Evolutionary conservation across 2,888 invertebrate genomes (phyloP), one percentile per base, ranked within the genome.

Genomic region (Callimorpha dominula): DNA sequence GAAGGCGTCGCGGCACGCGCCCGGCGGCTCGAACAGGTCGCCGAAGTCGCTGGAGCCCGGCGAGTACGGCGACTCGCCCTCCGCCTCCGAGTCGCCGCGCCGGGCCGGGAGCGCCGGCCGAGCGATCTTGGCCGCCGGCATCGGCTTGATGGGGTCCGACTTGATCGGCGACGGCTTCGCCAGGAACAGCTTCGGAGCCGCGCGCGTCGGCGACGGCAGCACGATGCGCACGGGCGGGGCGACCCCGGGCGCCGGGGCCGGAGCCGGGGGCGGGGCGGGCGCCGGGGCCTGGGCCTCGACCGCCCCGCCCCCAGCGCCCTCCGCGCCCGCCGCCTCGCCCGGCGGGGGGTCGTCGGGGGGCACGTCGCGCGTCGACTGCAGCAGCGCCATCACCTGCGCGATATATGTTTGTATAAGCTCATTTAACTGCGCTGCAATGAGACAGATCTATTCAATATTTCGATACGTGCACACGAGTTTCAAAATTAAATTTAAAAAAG

Each of bases 31-130:
- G 93, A 98, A 98, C 79, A 98, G 96, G 90, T 98, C 98, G 85
- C 98, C 98, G 89, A 98, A 98, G 91, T 98, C 97, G 85, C 97
- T 97, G n/a, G 98, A 98, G 65, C 98, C 98, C 0, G 98, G 98
- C 68, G 98, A 98, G 94, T 98, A 98, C 0, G 98, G 99, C 42
- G 98, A 98, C 66, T 91, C 91, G 81, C 97, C 96, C 80, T 96
- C 96, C 67, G 96, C 96, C 81, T 97, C 96, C 66, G 96, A 96
- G 81, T 97, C 85, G 78, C 70, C 81, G 70, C 78, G 64, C 73
- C 80, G 75, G 74, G 91, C 75, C 73, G 75, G 90, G 72, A 90
- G 84, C n/a, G 91, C 87, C 75, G 80, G 74, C 63, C 87, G 85
- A 76, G 90, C 83, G 71, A 90, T 86, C 83, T 90, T 88, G 20